phyloP scores from a whole-genome alignment of 2,888 invertebrate species.

The Amphimallon solstitiale region DNA sequence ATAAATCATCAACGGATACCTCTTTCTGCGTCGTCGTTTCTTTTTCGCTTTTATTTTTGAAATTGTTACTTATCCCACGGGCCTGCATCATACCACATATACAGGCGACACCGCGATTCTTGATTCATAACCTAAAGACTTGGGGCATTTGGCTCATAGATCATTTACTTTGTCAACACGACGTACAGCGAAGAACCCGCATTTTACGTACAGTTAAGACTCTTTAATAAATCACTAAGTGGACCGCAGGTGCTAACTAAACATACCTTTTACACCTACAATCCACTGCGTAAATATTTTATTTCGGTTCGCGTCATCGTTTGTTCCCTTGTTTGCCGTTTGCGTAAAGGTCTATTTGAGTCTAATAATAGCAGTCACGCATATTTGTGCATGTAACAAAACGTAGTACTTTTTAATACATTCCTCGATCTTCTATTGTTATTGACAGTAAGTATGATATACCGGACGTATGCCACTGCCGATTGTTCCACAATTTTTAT shows the following conservation, averaged over 20 bases:
- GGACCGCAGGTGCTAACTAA: slow-evolving; percentile 55
- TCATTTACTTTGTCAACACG: slow-evolving; percentile 46
- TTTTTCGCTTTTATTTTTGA: slow-evolving; percentile 28
- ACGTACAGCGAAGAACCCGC: slow-evolving; percentile 41
- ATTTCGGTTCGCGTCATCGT: slow-evolving; percentile 40
- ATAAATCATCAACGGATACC: slow-evolving; percentile 50
- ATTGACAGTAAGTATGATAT: too few relatives aligned
- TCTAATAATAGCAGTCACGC: too few relatives aligned
- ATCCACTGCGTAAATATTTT: slow-evolving; percentile 51
- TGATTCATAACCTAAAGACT: slow-evolving; percentile 51
- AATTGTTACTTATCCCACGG: slow-evolving; percentile 24
- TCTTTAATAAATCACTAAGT: slow-evolving; percentile 56
- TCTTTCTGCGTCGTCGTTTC: slow-evolving; percentile 39
- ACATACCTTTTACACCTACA: slow-evolving; percentile 50
- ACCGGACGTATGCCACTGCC: too few relatives aligned
- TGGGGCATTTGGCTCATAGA: slow-evolving; percentile 45
- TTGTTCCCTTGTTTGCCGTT: not conserved
- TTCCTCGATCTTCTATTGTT: too few relatives aligned
- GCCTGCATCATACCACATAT: slow-evolving; percentile 2
- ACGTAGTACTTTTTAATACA: too few relatives aligned
- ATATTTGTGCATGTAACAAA: too few relatives aligned
- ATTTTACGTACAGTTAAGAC: slow-evolving; percentile 46
- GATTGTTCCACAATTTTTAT: too few relatives aligned
- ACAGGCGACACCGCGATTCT: slow-evolving; percentile 45
- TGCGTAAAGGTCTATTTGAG: not conserved